phyloP scores from a whole-genome alignment of 2,888 invertebrate genomes.

The Tenthredo mesomela region DNA sequence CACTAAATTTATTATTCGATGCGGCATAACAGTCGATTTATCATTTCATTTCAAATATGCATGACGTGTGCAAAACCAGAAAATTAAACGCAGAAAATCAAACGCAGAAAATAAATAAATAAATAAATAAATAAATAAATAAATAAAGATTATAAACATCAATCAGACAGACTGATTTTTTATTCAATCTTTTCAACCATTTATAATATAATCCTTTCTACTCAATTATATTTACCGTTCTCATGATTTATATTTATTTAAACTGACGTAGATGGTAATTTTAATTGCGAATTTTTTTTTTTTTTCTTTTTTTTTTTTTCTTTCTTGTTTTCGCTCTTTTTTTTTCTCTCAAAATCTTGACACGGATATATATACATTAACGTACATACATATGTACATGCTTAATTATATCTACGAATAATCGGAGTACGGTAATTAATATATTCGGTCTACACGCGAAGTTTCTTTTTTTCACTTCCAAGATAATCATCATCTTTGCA shows the following conservation, averaged over 20 bases:
- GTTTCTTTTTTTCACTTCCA: background rate
- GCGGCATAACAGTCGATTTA: background rate
- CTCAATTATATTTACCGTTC: constrained; percentile 5
- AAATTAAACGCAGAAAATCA: background rate
- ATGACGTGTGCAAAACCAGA: background rate
- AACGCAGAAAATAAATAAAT: too few relatives aligned
- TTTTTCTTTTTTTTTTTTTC: too few relatives aligned
- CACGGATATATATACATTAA: background rate
- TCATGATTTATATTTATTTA: background rate
- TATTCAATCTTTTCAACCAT: background rate
- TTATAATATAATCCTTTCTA: background rate
- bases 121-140: background rate
- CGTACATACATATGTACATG: background rate
- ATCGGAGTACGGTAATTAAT: constrained; percentile 22
- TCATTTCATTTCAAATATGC: background rate
- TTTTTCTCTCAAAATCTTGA: background rate
- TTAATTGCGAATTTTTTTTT: background rate
- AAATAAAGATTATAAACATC: background rate
- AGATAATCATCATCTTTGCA: background rate
- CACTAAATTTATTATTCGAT: background rate
- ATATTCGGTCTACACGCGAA: background rate
- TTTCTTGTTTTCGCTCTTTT: background rate
- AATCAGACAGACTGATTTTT: background rate
- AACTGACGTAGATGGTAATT: constrained; percentile 21
- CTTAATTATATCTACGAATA: background rate